Conservation (phyloP, 2,888 invertebrate species). For the Orchestes rusci region DNA sequence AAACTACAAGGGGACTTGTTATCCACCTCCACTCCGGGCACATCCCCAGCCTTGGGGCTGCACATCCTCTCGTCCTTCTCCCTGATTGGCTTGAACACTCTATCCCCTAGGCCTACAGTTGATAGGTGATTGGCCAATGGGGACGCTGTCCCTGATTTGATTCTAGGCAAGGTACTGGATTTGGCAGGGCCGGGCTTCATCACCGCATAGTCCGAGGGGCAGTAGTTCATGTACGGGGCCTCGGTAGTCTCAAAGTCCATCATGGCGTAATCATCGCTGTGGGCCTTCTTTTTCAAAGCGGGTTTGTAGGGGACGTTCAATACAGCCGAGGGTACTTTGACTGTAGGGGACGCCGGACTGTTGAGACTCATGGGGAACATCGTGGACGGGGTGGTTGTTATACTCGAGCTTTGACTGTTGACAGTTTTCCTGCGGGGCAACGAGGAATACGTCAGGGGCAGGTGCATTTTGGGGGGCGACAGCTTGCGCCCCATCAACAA, state of each 20-base stretch:
- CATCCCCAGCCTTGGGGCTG: conserved; percentile 26
- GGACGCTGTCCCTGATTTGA: conserved; percentile 30
- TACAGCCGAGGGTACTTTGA: conserved; percentile 35
- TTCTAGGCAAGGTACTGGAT: conserved; percentile 16
- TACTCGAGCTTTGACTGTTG: conserved; percentile 34
- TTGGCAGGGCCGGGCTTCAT: conserved; percentile 38
- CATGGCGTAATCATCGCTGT: conserved; percentile 35
- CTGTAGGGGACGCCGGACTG: conserved; percentile 56
- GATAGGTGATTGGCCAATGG: conserved; percentile 32
- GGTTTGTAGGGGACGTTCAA: conserved; percentile 33
- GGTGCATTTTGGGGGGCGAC: conserved; percentile 41
- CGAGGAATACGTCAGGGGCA: conserved; percentile 47
- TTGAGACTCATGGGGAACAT: conserved; percentile 63
- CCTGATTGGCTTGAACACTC: conserved; percentile 29
- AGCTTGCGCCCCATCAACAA: conserved; percentile 36
- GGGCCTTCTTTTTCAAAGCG: conserved; percentile 8
- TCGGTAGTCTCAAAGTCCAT: conserved; percentile 37
- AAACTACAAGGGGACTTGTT: too few species aligned
- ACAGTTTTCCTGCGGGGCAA: conserved; percentile 40
- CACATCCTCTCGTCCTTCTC: conserved; percentile 25
- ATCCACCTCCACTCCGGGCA: too few species aligned
- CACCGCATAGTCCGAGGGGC: conserved; percentile 45
- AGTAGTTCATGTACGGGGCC: conserved; percentile 18
- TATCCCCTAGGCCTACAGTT: conserved; percentile 28
- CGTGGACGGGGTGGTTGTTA: conserved; percentile 55